A percentile compares a stretch with the other conserved stretches of the same genome.
Evolutionary conservation across 2,888 invertebrate species (phyloP).

Genomic region (Sisyra terminalis): DNA sequence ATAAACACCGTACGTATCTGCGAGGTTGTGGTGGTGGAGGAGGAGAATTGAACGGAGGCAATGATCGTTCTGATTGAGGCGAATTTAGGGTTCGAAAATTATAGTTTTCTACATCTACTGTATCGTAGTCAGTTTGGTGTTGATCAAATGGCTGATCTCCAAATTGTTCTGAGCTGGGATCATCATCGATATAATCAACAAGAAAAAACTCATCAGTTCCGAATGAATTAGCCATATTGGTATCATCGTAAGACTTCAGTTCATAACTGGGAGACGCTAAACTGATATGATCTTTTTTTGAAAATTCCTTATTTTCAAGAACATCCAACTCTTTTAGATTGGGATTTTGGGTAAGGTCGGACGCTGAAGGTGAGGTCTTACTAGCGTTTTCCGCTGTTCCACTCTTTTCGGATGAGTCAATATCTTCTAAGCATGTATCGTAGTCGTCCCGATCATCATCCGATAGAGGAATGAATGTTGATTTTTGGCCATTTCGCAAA

Average conservation of each 20-base stretch:
- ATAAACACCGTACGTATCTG: slow-evolving; percentile 21
- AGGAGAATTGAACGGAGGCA: too few relatives aligned
- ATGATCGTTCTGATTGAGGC: too few relatives aligned
- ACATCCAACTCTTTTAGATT: slow-evolving; percentile 12
- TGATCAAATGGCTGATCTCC: not conserved
- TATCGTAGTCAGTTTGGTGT: not conserved
- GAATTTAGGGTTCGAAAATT: not conserved
- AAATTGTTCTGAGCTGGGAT: slow-evolving; percentile 7
- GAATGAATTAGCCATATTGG: slow-evolving; percentile 12
- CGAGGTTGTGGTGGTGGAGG: slow-evolving; percentile 9
- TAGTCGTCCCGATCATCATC: slow-evolving; percentile 30
- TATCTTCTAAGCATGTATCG: slow-evolving; percentile 45
- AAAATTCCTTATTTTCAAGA: slow-evolving; percentile 10
- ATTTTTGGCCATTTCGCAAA: not conserved
- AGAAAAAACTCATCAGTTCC: slow-evolving; percentile 25
- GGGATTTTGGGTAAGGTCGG: slow-evolving; percentile 11
- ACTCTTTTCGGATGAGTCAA: slow-evolving; percentile 26
- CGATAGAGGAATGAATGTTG: not conserved
- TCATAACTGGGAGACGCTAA: slow-evolving; percentile 15
- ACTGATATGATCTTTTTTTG: slow-evolving; percentile 18
- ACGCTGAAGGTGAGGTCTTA: slow-evolving; percentile 7
- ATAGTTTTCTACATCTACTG: not conserved
- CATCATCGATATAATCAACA: slow-evolving; percentile 19
- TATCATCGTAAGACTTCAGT: slow-evolving; percentile 19
- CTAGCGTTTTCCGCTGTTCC: not conserved